Evolutionary conservation across 1,140 invertebrate genomes (phyloP).

Genomic region (Nixonia krombeini): DNA sequence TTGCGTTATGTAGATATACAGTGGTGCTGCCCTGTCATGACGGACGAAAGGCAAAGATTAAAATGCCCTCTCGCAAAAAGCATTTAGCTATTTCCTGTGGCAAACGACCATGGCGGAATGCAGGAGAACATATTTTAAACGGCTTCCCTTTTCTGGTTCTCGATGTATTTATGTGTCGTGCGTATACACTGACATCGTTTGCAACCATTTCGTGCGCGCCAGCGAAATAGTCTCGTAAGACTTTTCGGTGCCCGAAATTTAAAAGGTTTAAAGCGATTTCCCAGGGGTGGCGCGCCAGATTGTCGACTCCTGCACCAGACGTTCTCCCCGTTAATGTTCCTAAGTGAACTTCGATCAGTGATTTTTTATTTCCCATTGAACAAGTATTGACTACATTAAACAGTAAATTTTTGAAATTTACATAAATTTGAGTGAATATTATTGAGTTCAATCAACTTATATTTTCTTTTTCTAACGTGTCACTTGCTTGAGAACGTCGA

Average conservation of each 20-base stretch:
- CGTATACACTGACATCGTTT: conserved; percentile 30
- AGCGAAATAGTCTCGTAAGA: conserved; percentile 36
- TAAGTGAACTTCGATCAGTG: not conserved
- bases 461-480: no score
- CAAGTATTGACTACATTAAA: no score
- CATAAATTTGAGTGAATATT: no score
- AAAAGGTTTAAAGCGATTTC: conserved; percentile 73
- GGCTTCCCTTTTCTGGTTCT: conserved; percentile 62
- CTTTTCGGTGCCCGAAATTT: conserved; percentile 56
- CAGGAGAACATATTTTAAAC: conserved; percentile 70
- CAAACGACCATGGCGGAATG: conserved; percentile 71
- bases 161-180: conserved; percentile 67
- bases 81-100: conserved; percentile 72
- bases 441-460: no score
- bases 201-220: conserved; percentile 4
- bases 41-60: conserved; percentile 68
- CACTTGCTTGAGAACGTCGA: no score
- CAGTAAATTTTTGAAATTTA: no score
- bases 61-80: conserved; percentile 72
- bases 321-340: conserved; percentile 27
- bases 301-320: conserved; percentile 53
- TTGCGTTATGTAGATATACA: conserved; percentile 34
- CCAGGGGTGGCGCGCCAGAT: conserved; percentile 60
- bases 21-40: conserved; percentile 26
- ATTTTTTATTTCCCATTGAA: no score